A percentile compares a stretch with the other conserved stretches of the same genome.
Evolutionary conservation across 1,140 invertebrate genomes (phyloP).

Genomic region (Schmidtea mediterranea): DNA sequence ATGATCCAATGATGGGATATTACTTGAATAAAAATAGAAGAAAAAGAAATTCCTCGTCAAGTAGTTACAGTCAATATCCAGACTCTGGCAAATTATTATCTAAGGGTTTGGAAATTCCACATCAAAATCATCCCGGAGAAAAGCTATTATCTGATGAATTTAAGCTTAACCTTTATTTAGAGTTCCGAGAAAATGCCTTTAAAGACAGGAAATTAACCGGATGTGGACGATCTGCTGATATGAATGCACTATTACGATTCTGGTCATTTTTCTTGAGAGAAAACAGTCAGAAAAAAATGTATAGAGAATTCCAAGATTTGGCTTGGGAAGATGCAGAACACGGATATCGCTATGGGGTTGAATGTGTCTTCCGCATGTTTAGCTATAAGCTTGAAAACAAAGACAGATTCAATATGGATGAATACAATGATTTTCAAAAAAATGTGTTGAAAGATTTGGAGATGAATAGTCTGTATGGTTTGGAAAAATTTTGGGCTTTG

Average conservation of each 20-base stretch:
- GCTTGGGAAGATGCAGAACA: conserved; percentile 65
- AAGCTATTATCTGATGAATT: no score
- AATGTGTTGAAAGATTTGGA: conserved; percentile 75
- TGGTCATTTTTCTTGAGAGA: conserved; percentile 96
- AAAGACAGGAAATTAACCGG: conserved; percentile 53
- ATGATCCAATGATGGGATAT: no score
- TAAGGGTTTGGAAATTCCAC: no score
- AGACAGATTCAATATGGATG: conserved; percentile 44
- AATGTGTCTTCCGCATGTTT: conserved; percentile 87
- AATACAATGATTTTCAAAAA: conserved; percentile 76
- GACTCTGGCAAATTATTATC: no score
- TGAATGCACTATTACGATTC: conserved; percentile 87
- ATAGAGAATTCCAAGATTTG: conserved; percentile 63
- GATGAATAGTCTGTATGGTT: conserved; percentile 67
- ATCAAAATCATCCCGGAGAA: no score
- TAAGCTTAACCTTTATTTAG: no score
- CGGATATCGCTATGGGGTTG: conserved; percentile 60
- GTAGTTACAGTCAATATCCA: no score
- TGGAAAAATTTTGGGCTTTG: conserved; percentile 98
- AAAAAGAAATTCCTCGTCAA: no score
- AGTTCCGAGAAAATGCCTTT: not conserved
- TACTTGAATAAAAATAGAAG: no score
- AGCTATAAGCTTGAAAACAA: conserved; percentile 85
- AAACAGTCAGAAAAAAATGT: conserved; percentile 94
- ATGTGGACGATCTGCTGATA: conserved; percentile 39